These are phyloP conservation scores for Cyclura pinguis DNA, from an alignment of 2,797 vertebrate species.

Conservation along the genomic window DNA sequence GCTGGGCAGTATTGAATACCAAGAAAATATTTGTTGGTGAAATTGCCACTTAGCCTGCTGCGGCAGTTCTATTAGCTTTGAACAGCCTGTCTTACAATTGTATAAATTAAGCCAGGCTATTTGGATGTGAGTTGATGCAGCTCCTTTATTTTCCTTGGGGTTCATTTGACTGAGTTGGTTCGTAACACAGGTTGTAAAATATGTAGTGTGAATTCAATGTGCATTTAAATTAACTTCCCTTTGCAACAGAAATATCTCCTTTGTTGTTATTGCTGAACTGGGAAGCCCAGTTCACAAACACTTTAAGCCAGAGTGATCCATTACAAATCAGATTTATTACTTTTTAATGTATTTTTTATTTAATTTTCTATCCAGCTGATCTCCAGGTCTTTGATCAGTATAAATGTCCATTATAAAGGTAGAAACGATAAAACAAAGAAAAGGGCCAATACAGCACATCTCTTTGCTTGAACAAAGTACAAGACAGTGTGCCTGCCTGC, in stretches of 20 bases:
- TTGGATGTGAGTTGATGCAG: neutral
- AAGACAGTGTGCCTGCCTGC: neutral
- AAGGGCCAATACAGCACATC: neutral
- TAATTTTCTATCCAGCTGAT: neutral
- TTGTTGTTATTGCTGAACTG: neutral
- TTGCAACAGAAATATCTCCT: neutral
- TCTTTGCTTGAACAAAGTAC: neutral
- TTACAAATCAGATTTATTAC: neutral
- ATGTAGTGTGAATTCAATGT: neutral
- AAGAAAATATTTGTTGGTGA: neutral
- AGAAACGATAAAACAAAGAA: neutral
- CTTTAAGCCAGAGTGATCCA: neutral
- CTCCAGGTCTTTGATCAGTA: neutral
- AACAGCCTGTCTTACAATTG: neutral
- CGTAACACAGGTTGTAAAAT: constrained; percentile 3
- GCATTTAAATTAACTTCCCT: neutral
- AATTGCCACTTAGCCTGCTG: neutral
- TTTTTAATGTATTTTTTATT: neutral
- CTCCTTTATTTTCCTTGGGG: neutral
- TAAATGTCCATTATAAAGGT: neutral
- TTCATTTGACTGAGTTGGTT: neutral
- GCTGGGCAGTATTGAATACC: neutral
- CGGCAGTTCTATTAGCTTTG: neutral
- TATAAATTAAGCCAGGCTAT: neutral
- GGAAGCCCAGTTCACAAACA: neutral